phyloP scores from a whole-genome alignment of 2,113 vertebrate genomes.

The Psammodynastes pulverulentus region DNA sequence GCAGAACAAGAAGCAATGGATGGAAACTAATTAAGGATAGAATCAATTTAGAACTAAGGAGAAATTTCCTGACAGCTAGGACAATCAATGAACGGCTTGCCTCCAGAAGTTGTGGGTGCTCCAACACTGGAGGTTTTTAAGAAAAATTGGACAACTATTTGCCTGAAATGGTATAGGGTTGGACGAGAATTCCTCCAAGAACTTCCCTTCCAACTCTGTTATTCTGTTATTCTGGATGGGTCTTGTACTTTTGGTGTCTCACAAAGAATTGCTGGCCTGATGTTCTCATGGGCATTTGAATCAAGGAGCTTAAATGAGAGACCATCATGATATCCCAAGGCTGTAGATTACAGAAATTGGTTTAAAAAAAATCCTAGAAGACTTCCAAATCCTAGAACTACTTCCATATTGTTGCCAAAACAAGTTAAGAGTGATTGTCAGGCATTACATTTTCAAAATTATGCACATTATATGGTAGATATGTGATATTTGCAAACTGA shows the following conservation, averaged over 20 bases:
- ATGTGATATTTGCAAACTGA: not conserved
- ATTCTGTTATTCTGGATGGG: too few relatives aligned
- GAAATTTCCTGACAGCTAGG: not conserved
- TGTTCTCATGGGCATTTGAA: not conserved
- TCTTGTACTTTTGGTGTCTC: not conserved
- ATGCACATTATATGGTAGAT: not conserved
- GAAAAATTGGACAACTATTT: not conserved
- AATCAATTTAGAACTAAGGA: not conserved
- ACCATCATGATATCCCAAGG: not conserved
- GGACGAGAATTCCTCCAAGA: too few relatives aligned
- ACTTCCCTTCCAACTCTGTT: too few relatives aligned
- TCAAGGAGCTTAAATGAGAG: not conserved
- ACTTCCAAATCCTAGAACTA: too few relatives aligned
- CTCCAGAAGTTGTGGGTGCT: not conserved
- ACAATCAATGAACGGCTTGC: not conserved
- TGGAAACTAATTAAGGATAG: not conserved
- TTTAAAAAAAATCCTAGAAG: not conserved
- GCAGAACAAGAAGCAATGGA: too few relatives aligned
- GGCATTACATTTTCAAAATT: not conserved
- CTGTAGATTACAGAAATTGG: not conserved
- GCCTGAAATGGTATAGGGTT: too few relatives aligned
- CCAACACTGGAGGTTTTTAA: not conserved
- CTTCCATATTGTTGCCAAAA: not conserved
- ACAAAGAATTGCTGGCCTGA: not conserved
- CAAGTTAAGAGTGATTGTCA: not conserved